Conservation (phyloP, 2,113 vertebrate genomes). For the Myrmophylax atrothorax region DNA sequence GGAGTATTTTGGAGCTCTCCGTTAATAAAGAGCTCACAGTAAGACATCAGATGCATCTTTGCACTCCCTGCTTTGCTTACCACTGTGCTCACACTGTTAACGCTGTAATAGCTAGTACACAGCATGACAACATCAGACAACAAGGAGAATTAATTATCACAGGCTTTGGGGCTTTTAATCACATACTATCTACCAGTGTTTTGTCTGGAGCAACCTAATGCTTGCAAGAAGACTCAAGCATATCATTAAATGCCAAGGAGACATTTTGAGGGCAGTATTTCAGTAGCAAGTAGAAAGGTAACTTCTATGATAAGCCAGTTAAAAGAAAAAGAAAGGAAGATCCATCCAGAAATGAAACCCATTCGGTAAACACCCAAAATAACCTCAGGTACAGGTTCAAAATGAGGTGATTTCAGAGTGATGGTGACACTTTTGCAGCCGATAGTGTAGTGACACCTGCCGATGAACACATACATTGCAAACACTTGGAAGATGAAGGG, state of each 20-base stretch:
- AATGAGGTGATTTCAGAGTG: background rate
- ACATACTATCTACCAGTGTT: fast-evolving
- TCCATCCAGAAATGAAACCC: background rate
- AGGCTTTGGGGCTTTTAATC: background rate
- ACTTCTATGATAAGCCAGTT: background rate
- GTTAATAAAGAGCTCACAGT: background rate
- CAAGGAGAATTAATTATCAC: constrained; percentile 18
- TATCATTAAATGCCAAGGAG: background rate
- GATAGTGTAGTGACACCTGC: constrained; percentile 4
- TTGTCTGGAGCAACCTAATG: background rate
- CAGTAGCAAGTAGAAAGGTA: background rate
- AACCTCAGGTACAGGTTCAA: background rate
- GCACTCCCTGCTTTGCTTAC: background rate
- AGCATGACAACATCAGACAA: background rate
- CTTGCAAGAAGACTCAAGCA: background rate
- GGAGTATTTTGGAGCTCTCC: background rate
- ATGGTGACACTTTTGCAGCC: background rate
- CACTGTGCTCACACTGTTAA: background rate
- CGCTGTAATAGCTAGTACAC: background rate
- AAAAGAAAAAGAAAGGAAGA: background rate
- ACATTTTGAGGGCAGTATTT: background rate
- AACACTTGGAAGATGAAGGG: background rate
- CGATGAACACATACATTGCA: background rate
- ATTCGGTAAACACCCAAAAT: background rate
- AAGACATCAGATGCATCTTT: background rate